These are phyloP conservation scores for Drosophila helvetica DNA, from an alignment of 2,888 invertebrate species.

Conservation along the genomic window DNA sequence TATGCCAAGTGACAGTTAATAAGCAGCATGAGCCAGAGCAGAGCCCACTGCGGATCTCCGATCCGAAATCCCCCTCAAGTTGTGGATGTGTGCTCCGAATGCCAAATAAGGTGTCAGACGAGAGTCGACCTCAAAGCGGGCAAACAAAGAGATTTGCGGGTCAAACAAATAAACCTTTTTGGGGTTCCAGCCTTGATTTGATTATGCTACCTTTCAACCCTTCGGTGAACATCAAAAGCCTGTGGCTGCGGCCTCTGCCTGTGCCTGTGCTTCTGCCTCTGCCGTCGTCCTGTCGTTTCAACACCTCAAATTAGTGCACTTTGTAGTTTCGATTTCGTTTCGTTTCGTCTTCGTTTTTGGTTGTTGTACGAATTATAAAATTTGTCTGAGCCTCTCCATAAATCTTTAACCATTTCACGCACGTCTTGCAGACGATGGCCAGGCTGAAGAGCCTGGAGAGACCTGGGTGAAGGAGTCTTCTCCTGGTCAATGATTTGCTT, in stretches of 20 bases:
- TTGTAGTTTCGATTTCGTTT: slow-evolving; percentile 69
- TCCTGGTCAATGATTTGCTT: slow-evolving; percentile 73
- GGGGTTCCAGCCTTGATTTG: slow-evolving; percentile 60
- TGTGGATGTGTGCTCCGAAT: slow-evolving; percentile 49
- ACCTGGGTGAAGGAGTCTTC: slow-evolving; percentile 1
- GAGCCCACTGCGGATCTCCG: background rate
- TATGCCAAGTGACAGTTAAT: slow-evolving; percentile 56
- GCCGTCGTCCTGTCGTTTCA: slow-evolving; percentile 55
- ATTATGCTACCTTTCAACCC: slow-evolving; percentile 71
- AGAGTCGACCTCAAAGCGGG: slow-evolving; percentile 12
- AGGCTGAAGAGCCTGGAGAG: slow-evolving; percentile 1
- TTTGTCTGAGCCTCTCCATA: slow-evolving; percentile 39
- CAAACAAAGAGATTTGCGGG: slow-evolving; percentile 24
- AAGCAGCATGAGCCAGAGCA: slow-evolving; percentile 38
- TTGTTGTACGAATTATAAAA: slow-evolving; percentile 41
- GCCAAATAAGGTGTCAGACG: slow-evolving; percentile 37
- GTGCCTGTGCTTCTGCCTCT: background rate
- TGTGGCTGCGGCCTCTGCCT: slow-evolving; percentile 35
- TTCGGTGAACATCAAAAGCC: slow-evolving; percentile 71
- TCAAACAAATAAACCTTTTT: slow-evolving; percentile 62
- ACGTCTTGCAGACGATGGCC: slow-evolving; percentile 50
- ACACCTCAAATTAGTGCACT: slow-evolving; percentile 77
- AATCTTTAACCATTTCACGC: slow-evolving; percentile 60
- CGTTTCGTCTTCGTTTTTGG: slow-evolving; percentile 15
- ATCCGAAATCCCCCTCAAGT: slow-evolving; percentile 14